Percentiles rank a stretch among this genome's conserved stretches.
These are phyloP conservation scores for Hyles vespertilio DNA, from an alignment of 1,140 invertebrate species.

Conservation along the genomic window DNA sequence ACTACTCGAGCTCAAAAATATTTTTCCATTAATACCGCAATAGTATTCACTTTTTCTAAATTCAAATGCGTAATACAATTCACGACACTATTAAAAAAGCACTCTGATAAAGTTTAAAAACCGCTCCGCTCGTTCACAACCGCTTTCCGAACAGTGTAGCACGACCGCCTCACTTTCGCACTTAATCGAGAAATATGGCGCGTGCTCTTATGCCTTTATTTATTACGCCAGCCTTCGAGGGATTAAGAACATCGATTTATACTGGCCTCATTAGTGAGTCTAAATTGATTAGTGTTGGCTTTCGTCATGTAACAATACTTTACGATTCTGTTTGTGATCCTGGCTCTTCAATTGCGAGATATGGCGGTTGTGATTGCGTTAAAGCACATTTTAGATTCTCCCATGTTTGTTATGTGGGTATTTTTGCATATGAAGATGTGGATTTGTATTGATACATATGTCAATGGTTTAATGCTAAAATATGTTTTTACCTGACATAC, in stretches of 20 bases:
- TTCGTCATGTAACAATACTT: conserved; percentile 16
- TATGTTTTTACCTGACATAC: background rate
- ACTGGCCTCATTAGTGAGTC: conserved; percentile 60
- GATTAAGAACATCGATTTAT: conserved; percentile 67
- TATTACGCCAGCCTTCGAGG: conserved; percentile 49
- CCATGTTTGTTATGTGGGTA: no score
- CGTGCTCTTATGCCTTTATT: conserved; percentile 67
- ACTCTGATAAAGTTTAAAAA: background rate
- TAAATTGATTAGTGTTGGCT: conserved; percentile 55
- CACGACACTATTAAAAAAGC: no score
- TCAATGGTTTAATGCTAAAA: background rate
- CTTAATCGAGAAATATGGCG: conserved; percentile 74
- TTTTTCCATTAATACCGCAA: no score
- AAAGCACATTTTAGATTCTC: no score
- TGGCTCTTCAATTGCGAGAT: no score
- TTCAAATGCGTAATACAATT: no score
- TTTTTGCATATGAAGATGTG: background rate
- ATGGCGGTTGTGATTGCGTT: no score
- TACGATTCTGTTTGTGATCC: background rate
- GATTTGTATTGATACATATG: no score
- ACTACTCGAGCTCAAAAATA: no score
- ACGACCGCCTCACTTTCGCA: conserved; percentile 56
- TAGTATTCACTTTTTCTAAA: no score
- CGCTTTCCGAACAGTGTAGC: conserved; percentile 9
- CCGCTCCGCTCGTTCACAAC: conserved; percentile 7